Conservation (phyloP, 2,797 vertebrate species). For the Microctenopoma stevenorrisi region DNA sequence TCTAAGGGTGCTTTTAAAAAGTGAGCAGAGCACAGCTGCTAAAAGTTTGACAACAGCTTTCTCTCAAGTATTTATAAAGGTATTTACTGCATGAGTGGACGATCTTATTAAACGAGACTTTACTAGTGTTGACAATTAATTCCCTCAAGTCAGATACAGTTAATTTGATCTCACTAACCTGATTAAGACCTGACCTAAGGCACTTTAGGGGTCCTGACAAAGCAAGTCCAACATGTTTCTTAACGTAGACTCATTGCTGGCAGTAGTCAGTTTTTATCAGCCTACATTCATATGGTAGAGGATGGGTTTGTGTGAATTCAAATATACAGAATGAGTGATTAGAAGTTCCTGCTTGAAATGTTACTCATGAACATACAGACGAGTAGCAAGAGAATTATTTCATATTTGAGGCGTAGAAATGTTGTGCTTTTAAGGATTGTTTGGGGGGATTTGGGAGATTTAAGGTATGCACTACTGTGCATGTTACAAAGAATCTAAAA, state of each 20-base stretch:
- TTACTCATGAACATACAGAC: no score
- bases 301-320: no score
- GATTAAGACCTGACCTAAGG: not conserved
- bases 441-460: no score
- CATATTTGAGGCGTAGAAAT: no score
- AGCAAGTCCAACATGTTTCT: not conserved
- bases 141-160: not conserved
- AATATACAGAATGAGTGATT: not conserved
- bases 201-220: no score
- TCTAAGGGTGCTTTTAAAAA: constrained; percentile 23
- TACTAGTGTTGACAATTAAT: not conserved
- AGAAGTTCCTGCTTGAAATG: not conserved
- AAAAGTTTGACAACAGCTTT: not conserved
- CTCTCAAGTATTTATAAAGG: not conserved
- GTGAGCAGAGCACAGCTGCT: constrained; percentile 6
- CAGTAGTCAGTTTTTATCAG: constrained; percentile 15
- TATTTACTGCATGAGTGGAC: not conserved
- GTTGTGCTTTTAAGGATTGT: no score
- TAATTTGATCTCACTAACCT: not conserved
- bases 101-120: not conserved
- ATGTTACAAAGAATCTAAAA: not conserved
- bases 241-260: not conserved
- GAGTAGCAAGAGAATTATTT: no score
- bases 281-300: constrained; percentile 13
- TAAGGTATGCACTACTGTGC: no score